Base-by-base conservation (phyloP, 2,888 invertebrate genomes). In the Trichogramma dendrolimi region DNA sequence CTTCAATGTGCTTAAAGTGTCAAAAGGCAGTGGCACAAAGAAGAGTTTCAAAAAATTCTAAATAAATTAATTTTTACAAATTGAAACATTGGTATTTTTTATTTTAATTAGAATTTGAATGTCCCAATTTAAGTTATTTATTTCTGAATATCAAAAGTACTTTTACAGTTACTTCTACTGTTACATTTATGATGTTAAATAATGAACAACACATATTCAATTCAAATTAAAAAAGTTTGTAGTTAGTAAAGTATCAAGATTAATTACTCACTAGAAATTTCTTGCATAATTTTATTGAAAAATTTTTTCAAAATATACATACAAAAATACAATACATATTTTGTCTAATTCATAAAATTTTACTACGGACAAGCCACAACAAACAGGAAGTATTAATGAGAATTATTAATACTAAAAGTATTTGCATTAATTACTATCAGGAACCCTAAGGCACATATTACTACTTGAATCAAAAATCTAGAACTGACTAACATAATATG, bases 1-100 rank as follows among this genome's bases (percentile, higher is more conserved):
- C 76, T 99, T 97, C 86, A 99, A 99, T 80, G 98, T 99, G 57
- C 84, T 99, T 74, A 99, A 99, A 82, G 96, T 99, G 55, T 90
- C 93, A 64, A 98, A 96, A 81, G 93, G 94, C 75, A 88, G 91
- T 71, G 91, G 94, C 71, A 86, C 93, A 64, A 92, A 91, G 82
- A 99, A 98, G 82, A 91, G 91, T 77, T 99, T 99, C 86, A 91
- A 88, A 81, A 99, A 99, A 82, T 97, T 95, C 83, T 95, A 90
- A 46, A 46, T 46, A 46, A 46, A 46, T 46, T 46, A 46, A 46
- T 46, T 46, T 46, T 46, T 46, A 10, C n/a, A 46, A 10, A 46
- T 46, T 46, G 2, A 46, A 10, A 46, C 46, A 46, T 27, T 27
- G 27, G 2, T 27, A 27, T 27, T 27, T 27, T 27, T 27, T 2